Base-by-base conservation (phyloP, 1,140 invertebrate genomes). In the Drosophila insularis region DNA sequence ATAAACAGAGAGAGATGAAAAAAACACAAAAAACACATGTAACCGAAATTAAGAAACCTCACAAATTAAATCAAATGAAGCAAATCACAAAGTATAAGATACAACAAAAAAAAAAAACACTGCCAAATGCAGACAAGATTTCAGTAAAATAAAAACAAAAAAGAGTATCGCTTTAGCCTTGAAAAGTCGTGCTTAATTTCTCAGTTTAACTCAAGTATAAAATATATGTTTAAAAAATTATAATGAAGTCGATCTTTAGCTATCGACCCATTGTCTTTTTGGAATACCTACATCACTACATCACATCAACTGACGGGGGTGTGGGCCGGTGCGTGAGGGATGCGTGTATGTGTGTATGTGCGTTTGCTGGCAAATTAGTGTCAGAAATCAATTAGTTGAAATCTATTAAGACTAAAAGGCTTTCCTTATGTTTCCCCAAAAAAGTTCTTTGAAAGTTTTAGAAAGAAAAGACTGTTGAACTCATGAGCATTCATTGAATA, bases 121-220 rank as follows among this genome's bases (percentile, higher is more conserved):
- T 74, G 72, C 80, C 79, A 81, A 76, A 75, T 68, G 56, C 78
- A 66, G 63, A 75, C 70, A 74, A 80, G 46, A 84, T 40, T 62
- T 74, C 54, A 39, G 77, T 27, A 65, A 80, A 73, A 69, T 39
- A 69, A 68, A 62, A 55, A 71, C 56, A 39, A 63, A 40, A 63
- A 62, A 31, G 64, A 68, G 46, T 39, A 55, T 66, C 53, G 39
- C 37, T 37, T 60, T 66, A 73, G 67, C 82, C 84, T 87, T 84
- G 84, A 84, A 84, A 84, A 89, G 76, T 87, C 84, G 84, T 84
- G 84, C 84, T 89, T 87, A 87, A 87, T 87, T 87, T 84, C 84
- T 87, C 77, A 87, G 80, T 70, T 80, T 74, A 73, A 81, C 75
- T 78, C 84, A 87, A 86, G 76, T 78, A 87, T 77, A 69, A 89